Conservation (phyloP, 2,888 invertebrate species). For the Pachydiplax longipennis region DNA sequence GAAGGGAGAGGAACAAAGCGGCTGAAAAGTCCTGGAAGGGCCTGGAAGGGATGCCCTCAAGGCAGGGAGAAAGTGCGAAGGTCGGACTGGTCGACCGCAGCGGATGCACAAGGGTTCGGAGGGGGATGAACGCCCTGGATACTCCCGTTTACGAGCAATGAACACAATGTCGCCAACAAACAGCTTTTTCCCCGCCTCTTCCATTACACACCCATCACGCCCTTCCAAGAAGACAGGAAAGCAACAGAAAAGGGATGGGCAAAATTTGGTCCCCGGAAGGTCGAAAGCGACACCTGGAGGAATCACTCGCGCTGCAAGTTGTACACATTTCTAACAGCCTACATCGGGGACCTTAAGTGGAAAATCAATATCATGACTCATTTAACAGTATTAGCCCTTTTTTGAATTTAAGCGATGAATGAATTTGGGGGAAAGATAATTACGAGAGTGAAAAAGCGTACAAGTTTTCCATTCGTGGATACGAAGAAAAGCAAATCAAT, state of each 20-base stretch:
- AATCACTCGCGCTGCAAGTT: no score
- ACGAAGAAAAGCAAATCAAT: no score
- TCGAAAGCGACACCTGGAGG: background rate
- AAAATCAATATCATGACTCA: no score
- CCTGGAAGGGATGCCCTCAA: background rate
- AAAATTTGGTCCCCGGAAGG: background rate
- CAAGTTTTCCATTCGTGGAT: no score
- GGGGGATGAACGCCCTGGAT: background rate
- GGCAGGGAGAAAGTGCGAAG: background rate
- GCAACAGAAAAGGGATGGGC: background rate
- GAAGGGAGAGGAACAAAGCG: background rate
- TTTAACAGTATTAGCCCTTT: no score
- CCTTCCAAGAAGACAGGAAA: background rate
- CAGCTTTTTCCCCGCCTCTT: background rate
- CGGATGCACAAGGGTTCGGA: background rate
- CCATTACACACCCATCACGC: background rate
- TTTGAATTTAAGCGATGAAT: no score
- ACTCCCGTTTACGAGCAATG: background rate
- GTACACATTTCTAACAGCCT: no score
- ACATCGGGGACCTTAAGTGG: no score
- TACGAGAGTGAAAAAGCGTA: no score
- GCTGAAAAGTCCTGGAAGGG: background rate
- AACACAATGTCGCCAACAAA: background rate
- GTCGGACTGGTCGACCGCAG: background rate
- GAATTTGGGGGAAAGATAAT: no score